These are phyloP conservation scores for Carettochelys insculpta DNA, from an alignment of 2,113 vertebrate species.

Conservation along the genomic window DNA sequence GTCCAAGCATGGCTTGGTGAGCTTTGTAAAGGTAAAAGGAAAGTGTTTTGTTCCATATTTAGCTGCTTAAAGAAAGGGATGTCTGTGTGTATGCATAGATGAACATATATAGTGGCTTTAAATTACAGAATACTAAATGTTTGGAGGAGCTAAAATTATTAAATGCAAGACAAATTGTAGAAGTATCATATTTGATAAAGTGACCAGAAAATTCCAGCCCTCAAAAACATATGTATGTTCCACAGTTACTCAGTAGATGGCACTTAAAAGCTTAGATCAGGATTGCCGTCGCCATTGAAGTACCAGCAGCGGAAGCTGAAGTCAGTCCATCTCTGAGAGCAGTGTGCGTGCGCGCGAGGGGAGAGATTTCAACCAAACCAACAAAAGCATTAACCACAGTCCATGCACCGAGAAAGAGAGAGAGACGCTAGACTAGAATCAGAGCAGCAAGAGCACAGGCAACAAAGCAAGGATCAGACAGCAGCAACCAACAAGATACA, in stretches of 20 bases:
- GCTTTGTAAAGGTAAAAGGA: constrained; percentile 29
- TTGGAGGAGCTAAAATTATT: background rate
- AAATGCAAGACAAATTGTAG: background rate
- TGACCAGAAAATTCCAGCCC: background rate
- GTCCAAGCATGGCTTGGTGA: background rate
- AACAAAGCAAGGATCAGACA: background rate
- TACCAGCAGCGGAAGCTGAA: constrained; percentile 33
- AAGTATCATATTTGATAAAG: background rate
- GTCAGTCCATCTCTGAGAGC: background rate
- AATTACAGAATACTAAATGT: background rate
- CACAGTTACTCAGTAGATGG: constrained; percentile 70
- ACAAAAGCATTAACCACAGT: background rate
- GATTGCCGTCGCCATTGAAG: constrained; percentile 67
- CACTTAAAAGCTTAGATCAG: constrained; percentile 59
- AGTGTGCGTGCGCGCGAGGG: background rate
- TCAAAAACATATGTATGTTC: constrained; percentile 22
- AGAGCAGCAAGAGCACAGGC: accelerated
- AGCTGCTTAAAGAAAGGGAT: background rate
- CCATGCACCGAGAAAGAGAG: background rate
- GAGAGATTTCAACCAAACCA: constrained; percentile 6
- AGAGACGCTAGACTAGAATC: background rate
- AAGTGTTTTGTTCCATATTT: background rate
- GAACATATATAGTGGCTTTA: background rate
- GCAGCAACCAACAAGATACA: background rate
- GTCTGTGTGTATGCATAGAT: background rate